A percentile compares a stretch with the other conserved stretches of the same genome.
phyloP scores from a whole-genome alignment of 2,113 vertebrate species.

The Empidonax traillii region DNA sequence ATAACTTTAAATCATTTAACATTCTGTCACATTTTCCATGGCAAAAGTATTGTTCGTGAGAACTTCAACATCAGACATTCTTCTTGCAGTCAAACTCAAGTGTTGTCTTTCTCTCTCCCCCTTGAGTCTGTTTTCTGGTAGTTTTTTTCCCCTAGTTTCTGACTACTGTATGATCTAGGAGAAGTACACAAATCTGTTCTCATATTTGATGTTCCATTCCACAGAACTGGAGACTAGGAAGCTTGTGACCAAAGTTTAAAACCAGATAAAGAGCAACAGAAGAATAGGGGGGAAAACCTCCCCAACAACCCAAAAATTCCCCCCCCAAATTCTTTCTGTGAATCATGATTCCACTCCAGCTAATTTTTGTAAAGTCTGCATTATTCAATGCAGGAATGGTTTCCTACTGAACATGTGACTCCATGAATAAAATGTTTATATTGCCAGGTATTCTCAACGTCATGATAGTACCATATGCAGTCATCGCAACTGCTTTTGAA shows the following conservation, averaged over 20 bases:
- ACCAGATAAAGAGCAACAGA: neutral
- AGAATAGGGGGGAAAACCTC: neutral
- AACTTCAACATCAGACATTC: neutral
- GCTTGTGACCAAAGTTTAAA: neutral
- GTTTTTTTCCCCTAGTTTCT: neutral
- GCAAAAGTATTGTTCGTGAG: neutral
- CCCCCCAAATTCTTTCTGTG: neutral
- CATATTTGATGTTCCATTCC: neutral
- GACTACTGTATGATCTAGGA: neutral
- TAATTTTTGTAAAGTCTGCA: neutral
- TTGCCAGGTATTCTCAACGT: neutral
- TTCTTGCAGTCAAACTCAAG: neutral
- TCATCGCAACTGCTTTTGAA: neutral
- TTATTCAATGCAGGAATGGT: neutral
- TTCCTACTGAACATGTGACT: neutral
- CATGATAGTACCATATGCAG: neutral
- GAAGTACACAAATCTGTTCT: neutral
- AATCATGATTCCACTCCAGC: neutral
- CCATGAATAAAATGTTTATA: neutral
- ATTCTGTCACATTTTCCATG: neutral
- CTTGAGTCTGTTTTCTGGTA: neutral
- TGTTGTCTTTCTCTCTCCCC: neutral
- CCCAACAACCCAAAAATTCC: neutral
- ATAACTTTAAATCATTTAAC: neutral
- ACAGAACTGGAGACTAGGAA: neutral